A percentile compares a stretch with the other conserved stretches of the same genome.
Conservation (phyloP, 1,140 invertebrate genomes). For the Homalodisca vitripennis region DNA sequence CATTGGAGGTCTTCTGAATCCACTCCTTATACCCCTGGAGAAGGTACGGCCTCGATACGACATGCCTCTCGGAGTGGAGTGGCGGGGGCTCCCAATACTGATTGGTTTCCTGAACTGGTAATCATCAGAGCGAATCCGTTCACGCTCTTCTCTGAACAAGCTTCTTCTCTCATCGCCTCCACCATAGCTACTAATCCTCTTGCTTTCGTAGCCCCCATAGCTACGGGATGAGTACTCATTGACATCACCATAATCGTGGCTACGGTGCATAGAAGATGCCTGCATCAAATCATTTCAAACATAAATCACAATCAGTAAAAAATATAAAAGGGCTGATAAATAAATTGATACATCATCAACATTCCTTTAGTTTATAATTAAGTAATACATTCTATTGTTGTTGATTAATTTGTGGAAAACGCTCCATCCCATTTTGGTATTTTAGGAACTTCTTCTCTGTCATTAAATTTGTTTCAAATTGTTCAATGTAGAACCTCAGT, state of each 20-base stretch:
- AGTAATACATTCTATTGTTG: too few species aligned
- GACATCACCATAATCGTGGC: constrained; percentile 21
- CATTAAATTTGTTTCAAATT: too few species aligned
- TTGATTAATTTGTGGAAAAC: too few species aligned
- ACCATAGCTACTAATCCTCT: constrained; percentile 12
- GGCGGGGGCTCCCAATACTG: constrained; percentile 13
- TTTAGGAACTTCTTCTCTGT: too few species aligned
- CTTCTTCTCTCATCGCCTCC: not conserved
- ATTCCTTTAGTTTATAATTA: too few species aligned
- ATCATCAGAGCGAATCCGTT: constrained; percentile 24
- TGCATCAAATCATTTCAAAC: constrained; percentile 25
- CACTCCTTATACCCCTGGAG: constrained; percentile 16
- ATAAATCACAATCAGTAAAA: not conserved
- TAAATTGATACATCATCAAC: too few species aligned
- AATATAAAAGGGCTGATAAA: too few species aligned
- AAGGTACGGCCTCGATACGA: constrained; percentile 15
- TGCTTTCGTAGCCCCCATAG: constrained; percentile 19
- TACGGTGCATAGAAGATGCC: constrained; percentile 26
- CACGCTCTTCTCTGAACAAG: constrained; percentile 25
- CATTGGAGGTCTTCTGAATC: not conserved
- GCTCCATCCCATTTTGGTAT: too few species aligned
- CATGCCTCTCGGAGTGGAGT: constrained; percentile 14
- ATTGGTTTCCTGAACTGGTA: constrained; percentile 18
- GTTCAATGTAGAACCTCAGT: too few species aligned
- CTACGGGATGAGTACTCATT: constrained; percentile 15